Evolutionary conservation across 2,888 invertebrate species (phyloP), one percentile per base, ranked within the genome.

Genomic region (Drosophila birchii): DNA sequence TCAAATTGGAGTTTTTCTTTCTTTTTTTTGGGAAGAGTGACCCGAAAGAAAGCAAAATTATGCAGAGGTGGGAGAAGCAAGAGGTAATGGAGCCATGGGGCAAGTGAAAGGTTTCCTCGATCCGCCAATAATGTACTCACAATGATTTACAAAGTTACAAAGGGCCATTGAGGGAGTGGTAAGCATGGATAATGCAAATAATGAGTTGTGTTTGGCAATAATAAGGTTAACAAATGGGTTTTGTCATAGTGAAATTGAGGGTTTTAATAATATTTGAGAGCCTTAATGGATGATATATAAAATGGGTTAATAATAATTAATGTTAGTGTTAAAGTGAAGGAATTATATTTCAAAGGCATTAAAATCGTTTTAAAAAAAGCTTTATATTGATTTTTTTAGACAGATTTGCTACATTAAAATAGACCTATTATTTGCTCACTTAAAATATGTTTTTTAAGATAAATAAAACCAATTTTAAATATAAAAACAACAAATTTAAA

Each of bases 1-100:
- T 54, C 57, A 77, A 69, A 81, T 64, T 72, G 55, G 58, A 78
- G 76, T 73, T 79, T 82, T 57, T 26, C 26, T n/a, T 26, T 26
- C 5, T 26, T 26, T 23, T 76, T 82, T 53, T 44, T n/a, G 11
- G 11, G 47, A n/a, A 61, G 51, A 44, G 66, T 53, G 53, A 44
- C 53, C 53, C 32, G 32, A 26, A 45, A 18, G 43, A 32, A 38
- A 43, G 18, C 32, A 56, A 23, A 18, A 39, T 56, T 32, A 11
- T 1, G 47, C 16, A 11, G 34, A 16, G 29, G 29, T 32, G 7
- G 4, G 8, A 12, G 8, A 14, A 29, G 34, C n/a, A 26, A 29
- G n/a, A 34, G 39, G 14, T 26, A 41, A 41, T 47, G 45, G 36
- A 41, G 55, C 57, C 47, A 26, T 26, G 26, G 62, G 62, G 62